phyloP scores from a whole-genome alignment of 2,797 vertebrate genomes.

The Coranthus polyacanthus region DNA sequence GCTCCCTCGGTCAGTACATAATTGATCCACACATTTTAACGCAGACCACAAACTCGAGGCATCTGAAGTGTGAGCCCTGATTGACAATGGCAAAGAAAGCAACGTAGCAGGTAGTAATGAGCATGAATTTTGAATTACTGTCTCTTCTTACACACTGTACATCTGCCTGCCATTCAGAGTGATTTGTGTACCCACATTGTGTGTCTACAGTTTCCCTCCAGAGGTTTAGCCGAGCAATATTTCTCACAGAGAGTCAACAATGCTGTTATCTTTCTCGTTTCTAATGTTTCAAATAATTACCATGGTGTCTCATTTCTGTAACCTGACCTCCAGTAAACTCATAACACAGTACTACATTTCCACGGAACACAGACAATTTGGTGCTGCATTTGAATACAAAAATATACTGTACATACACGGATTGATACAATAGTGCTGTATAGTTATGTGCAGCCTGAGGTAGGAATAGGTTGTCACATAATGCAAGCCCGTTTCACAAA shows the following conservation, averaged over 20 bases:
- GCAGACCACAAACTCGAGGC: conserved; percentile 38
- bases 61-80: conserved; percentile 19
- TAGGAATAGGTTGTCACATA: conserved; percentile 1
- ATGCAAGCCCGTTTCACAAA: conserved; percentile 23
- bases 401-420: neutral
- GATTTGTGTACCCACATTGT: conserved; percentile 16
- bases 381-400: neutral
- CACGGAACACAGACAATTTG: conserved; percentile 6
- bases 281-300: conserved; percentile 30
- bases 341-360: neutral
- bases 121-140: neutral
- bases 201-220: conserved; percentile 1
- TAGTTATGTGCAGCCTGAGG: neutral
- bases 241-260: conserved; percentile 10
- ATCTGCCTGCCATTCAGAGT: conserved; percentile 28
- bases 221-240: neutral
- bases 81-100: conserved; percentile 12
- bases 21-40: conserved; percentile 49
- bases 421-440: too few species aligned
- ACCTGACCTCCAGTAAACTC: conserved; percentile 11
- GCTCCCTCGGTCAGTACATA: conserved; percentile 43
- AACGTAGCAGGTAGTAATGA: neutral
- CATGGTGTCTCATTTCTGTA: conserved; percentile 17
- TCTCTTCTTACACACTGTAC: conserved; percentile 10
- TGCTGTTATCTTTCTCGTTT: conserved; percentile 21